These are phyloP conservation scores for Tiphia femorata DNA, from an alignment of 2,888 invertebrate genomes.

Conservation along the genomic window DNA sequence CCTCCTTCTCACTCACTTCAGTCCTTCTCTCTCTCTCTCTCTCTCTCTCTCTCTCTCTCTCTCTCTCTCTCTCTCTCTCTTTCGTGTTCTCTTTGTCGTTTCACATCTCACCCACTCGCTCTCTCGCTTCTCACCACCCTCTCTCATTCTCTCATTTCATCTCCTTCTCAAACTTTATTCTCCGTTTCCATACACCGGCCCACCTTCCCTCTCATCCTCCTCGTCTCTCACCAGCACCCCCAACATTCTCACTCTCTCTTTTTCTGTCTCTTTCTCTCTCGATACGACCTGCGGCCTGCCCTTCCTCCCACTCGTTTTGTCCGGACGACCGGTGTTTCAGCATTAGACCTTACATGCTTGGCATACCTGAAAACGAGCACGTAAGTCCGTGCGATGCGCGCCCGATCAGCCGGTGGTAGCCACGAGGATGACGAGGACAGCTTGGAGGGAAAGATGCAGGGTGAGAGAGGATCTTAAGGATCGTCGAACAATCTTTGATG, in stretches of 20 bases:
- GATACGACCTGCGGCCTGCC: slow-evolving; percentile 25
- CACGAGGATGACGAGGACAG: no score
- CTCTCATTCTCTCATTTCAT: slow-evolving; percentile 5
- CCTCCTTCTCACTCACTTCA: no score
- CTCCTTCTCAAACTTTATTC: neutral
- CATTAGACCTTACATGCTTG: slow-evolving; percentile 50
- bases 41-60: slow-evolving; percentile 6
- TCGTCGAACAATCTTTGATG: no score
- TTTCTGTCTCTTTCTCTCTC: slow-evolving; percentile 8
- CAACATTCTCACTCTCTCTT: neutral
- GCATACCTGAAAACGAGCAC: slow-evolving; percentile 50
- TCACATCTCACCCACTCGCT: neutral
- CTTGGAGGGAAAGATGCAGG: no score
- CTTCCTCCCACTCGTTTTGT: slow-evolving; percentile 44
- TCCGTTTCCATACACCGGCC: neutral
- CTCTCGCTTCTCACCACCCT: slow-evolving; percentile 1
- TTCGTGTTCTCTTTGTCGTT: no score
- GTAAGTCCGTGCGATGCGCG: slow-evolving; percentile 36
- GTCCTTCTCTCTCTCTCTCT: neutral
- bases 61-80: slow-evolving; percentile 5
- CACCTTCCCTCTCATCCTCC: neutral
- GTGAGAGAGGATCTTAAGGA: no score
- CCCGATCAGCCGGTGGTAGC: no score
- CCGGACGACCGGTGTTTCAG: slow-evolving; percentile 34
- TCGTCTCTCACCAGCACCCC: neutral